Conservation (phyloP, 2,888 invertebrate genomes). For the Abscondita cerata region DNA sequence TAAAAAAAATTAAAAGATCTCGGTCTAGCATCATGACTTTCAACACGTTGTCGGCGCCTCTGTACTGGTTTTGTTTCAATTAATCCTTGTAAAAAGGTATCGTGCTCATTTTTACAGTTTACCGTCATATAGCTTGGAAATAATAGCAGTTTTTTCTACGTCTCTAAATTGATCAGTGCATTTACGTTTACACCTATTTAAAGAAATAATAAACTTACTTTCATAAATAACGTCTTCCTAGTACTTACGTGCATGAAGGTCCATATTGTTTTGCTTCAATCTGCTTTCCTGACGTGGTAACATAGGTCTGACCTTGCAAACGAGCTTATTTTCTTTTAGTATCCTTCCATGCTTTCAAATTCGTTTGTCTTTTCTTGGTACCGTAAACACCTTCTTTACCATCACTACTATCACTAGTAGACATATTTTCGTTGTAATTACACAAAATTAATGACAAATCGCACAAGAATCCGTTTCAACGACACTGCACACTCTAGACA, state of each 20-base stretch:
- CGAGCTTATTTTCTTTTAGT: conserved; percentile 30
- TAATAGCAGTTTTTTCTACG: conserved; percentile 28
- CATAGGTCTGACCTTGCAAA: conserved; percentile 29
- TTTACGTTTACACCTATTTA: conserved; percentile 2
- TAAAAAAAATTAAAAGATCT: conserved; percentile 20
- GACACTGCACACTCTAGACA: no score
- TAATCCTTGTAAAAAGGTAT: background rate
- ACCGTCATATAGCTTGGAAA: background rate
- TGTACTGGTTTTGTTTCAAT: background rate
- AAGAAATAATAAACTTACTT: conserved; percentile 3
- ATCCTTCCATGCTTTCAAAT: conserved; percentile 30
- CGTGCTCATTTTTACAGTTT: no score
- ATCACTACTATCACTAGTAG: no score
- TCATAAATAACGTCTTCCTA: conserved; percentile 5
- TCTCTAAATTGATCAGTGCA: no score
- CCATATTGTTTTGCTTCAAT: conserved; percentile 27
- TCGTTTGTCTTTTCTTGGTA: conserved; percentile 31
- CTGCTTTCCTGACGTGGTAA: conserved; percentile 31
- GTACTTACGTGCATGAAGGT: conserved; percentile 32
- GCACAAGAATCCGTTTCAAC: no score
- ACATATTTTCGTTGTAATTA: no score
- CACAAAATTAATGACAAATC: no score
- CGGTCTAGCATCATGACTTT: background rate
- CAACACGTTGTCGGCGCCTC: background rate
- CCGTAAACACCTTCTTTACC: no score